Evolutionary conservation across 2,113 vertebrate species (phyloP), one percentile per base, ranked within the genome.

Genomic region (Indicator indicator): DNA sequence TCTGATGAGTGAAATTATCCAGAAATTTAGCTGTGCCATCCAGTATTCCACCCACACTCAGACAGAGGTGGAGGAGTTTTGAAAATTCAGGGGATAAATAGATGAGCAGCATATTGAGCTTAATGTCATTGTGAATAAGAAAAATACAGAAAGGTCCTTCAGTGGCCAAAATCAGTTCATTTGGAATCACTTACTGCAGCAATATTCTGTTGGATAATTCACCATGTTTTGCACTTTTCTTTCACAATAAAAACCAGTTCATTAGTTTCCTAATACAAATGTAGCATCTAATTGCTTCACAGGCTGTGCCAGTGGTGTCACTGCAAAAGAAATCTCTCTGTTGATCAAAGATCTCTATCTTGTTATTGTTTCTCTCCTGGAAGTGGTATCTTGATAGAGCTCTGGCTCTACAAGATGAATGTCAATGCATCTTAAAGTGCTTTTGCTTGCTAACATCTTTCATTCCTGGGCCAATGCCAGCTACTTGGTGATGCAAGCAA

Each of bases 281-380:
- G 33, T 21, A 87, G 50, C 30, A 50, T 60, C 59, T 89, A 76
- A 83, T 55, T 79, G 40, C 21, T 83, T 89, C 60, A 62, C 23
- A 78, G 67, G 23, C 28, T 59, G 16, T 23, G 46, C 78, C 52
- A 85, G 36, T 26, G 11, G 48, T 28, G 9, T 62, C 84, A 67
- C 50, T 70, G 23, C 27, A 73, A 75, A 79, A 85, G 28, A 55
- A 85, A 92, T 55, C 30, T 54, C 55, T 78, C 44, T 48, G 58
- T 58, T 86, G 73, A 94, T 92, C 68, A 56, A 71, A 93, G 82
- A 71, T 85, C 24, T 82, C 76, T 91, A 30, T 87, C 71, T 70
- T 32, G 21, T 11, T 73, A 63, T 30, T 2, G 2, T 79, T 88
- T 72, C 50, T 80, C 59, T 62, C 16, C 40, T 85, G 74, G 67